phyloP scores from a whole-genome alignment of 1,140 invertebrate species.

The Tetranychus urticae region DNA sequence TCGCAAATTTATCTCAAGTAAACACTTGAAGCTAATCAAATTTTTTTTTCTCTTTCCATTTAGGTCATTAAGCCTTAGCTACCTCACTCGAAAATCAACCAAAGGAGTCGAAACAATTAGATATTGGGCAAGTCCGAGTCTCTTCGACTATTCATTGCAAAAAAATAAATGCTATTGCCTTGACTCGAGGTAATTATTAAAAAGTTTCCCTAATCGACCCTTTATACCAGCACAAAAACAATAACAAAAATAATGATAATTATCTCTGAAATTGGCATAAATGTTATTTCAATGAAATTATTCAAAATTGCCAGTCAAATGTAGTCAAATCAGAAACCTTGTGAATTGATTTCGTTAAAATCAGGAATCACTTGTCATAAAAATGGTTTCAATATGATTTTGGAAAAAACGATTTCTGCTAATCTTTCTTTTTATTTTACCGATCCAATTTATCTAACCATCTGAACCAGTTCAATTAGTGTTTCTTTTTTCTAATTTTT shows the following conservation, averaged over 20 bases:
- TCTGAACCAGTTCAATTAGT: background rate
- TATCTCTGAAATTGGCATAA: too few relatives aligned
- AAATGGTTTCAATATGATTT: background rate
- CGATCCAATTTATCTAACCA: background rate
- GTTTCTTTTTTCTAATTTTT: background rate
- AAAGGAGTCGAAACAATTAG: background rate
- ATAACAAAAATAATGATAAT: background rate
- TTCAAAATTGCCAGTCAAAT: too few relatives aligned
- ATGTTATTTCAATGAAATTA: too few relatives aligned
- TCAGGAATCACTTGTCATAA: background rate
- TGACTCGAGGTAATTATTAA: background rate
- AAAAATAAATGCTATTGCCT: constrained; percentile 9
- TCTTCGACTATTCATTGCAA: constrained; percentile 4
- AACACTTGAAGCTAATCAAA: background rate
- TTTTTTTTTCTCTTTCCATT: background rate
- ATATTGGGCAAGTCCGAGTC: background rate
- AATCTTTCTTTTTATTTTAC: background rate
- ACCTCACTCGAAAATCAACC: background rate
- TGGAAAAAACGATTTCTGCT: background rate
- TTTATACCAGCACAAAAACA: background rate
- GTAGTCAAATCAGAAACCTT: too few relatives aligned
- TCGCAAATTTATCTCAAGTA: too few relatives aligned
- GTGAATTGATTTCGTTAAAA: too few relatives aligned
- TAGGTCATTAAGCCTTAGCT: background rate
- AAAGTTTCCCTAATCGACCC: background rate